Evolutionary conservation across 2,888 invertebrate species (phyloP), one percentile per base, ranked within the genome.

Genomic region (Odontothrips loti): DNA sequence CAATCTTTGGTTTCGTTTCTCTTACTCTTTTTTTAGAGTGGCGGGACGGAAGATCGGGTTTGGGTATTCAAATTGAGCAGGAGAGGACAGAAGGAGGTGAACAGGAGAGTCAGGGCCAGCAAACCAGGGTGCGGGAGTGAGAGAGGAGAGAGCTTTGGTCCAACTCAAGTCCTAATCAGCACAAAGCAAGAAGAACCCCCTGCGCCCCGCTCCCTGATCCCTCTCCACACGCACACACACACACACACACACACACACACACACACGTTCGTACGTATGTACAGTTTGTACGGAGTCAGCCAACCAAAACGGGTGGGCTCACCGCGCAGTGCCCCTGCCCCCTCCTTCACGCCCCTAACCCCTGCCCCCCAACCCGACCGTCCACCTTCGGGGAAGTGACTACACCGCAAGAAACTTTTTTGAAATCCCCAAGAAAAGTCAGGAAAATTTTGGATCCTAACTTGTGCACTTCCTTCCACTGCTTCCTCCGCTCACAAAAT

Each of bases 131-230:
- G 68, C n/a, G 68, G 68, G 9, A 23, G 68, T 10, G 68, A 27
- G 27, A 23, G 68, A 10, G 68, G 68, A 27, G 27, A 10, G 68
- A 27, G 68, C 23, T 27, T 23, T 75, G 68, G 68, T 75, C 68
- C 68, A 75, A 75, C 68, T 75, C 68, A 75, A 75, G 68, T 75
- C 68, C 68, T 75, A 75, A 75, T 75, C 68, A 75, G 68, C 68
- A 75, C 68, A 75, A 75, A 75, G 68, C 68, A 75, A 75, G 68
- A 27, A 75, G 68, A 17, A 17, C 58, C 58, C 58, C 17, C 27
- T 15, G 58, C 58, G 58, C 12, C 58, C 34, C 34, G 34, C 34
- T 43, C 34, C 34, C 34, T 43, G 34, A 43, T 43, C 34, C 34
- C 34, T 43, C 34, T 43, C 34, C 6, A 2, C 34, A 43, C 34